These are phyloP conservation scores for Peucedramus taeniatus DNA, from an alignment of 2,113 vertebrate species.

Conservation along the genomic window DNA sequence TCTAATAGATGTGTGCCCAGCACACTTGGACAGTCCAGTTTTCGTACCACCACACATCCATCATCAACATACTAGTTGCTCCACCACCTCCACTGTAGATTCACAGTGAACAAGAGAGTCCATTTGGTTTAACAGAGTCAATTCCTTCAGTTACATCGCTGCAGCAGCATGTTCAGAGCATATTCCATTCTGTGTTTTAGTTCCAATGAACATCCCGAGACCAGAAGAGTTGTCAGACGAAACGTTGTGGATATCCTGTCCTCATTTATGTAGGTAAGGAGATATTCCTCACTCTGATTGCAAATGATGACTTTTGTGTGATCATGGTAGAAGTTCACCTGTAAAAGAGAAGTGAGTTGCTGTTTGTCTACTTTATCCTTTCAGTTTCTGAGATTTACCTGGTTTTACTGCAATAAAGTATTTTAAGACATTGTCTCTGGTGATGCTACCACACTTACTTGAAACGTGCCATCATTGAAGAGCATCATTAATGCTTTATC, in stretches of 20 bases:
- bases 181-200: constrained; percentile 92
- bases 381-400: neutral
- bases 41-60: constrained; percentile 83
- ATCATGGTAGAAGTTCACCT: constrained; percentile 99
- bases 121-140: constrained; percentile 8
- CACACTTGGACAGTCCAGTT: constrained; percentile 64
- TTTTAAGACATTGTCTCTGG: neutral
- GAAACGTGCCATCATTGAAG: constrained; percentile 97
- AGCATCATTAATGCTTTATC: constrained; percentile 98
- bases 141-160: constrained; percentile 84
- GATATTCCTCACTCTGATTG: constrained; percentile 89
- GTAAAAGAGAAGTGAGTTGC: neutral
- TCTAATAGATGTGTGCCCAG: constrained; percentile 81
- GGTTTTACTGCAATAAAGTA: neutral
- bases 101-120: constrained; percentile 70
- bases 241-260: constrained; percentile 91
- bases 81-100: constrained; percentile 56
- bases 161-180: constrained; percentile 94
- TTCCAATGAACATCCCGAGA: constrained; percentile 85
- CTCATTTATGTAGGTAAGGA: constrained; percentile 96
- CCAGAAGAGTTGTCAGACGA: constrained; percentile 83
- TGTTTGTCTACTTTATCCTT: neutral
- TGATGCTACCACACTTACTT: constrained; percentile 75
- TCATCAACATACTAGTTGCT: constrained; percentile 65
- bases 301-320: constrained; percentile 97